Conservation (phyloP, 64 coral and sea anemone genomes). For the Actinia tenebrosa region DNA sequence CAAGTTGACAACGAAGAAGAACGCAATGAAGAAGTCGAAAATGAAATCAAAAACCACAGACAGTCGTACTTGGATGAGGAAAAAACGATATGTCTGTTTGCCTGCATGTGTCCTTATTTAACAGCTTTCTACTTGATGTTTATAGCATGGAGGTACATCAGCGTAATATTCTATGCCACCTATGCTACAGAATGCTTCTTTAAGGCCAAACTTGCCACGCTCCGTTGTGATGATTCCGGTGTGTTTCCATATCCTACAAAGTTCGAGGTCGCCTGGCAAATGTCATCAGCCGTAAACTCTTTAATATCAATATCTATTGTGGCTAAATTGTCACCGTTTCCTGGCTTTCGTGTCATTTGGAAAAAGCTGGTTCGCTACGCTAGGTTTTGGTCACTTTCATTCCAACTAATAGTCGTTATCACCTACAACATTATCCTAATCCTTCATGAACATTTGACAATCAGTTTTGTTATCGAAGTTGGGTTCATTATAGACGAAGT, state of each 20-base stretch:
- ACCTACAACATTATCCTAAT: constrained; percentile 62
- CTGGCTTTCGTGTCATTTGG: constrained; percentile 39
- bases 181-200: constrained; percentile 84
- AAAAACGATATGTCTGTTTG: neutral
- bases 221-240: constrained; percentile 70
- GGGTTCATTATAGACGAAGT: constrained; percentile 80
- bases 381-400: constrained; percentile 81
- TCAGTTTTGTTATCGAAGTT: constrained; percentile 59
- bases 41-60: neutral
- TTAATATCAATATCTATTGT: constrained; percentile 56
- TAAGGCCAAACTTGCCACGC: constrained; percentile 71
- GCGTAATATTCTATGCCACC: constrained; percentile 58
- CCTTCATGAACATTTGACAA: constrained; percentile 66
- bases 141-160: constrained; percentile 59
- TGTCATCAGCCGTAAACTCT: constrained; percentile 52
- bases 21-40: neutral
- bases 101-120: neutral
- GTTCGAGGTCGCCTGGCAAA: constrained; percentile 83
- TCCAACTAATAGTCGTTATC: constrained; percentile 66
- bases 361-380: constrained; percentile 40
- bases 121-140: constrained; percentile 48
- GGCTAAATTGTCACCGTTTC: constrained; percentile 57
- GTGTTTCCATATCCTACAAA: constrained; percentile 48
- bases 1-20: neutral
- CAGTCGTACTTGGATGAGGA: neutral